Evolutionary conservation across 2,797 vertebrate genomes (phyloP).

Genomic region (Malurus leucopterus): DNA sequence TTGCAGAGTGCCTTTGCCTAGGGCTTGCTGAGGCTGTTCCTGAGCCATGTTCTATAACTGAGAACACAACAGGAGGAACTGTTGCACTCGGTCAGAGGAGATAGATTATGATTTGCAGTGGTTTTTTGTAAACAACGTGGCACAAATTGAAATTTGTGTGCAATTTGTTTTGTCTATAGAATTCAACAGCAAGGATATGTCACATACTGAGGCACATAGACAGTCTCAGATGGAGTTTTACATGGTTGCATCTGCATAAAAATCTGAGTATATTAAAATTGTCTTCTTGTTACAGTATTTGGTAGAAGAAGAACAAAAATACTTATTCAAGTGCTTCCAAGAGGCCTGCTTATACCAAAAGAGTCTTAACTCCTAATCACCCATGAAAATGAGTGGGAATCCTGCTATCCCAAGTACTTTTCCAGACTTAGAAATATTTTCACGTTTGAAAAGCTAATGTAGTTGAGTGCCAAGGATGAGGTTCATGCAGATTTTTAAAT

Average conservation of each 20-base stretch:
- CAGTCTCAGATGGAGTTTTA: neutral
- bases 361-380: neutral
- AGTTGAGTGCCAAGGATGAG: neutral
- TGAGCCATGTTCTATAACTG: neutral
- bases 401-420: neutral
- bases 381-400: neutral
- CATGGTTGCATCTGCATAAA: neutral
- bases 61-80: neutral
- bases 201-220: neutral
- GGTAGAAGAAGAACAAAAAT: neutral
- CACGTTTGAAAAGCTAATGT: rapidly evolving
- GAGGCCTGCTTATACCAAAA: neutral
- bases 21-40: neutral
- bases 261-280: neutral
- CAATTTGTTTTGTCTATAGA: neutral
- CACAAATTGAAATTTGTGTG: neutral
- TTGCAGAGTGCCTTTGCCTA: neutral
- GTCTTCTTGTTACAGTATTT: neutral
- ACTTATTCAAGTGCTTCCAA: neutral
- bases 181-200: neutral
- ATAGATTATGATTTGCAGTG: neutral
- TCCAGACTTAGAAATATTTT: neutral
- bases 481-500: neutral
- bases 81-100: neutral
- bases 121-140: neutral